Base-by-base conservation (phyloP, 2,888 invertebrate species). In the Zaprionus lineosus region DNA sequence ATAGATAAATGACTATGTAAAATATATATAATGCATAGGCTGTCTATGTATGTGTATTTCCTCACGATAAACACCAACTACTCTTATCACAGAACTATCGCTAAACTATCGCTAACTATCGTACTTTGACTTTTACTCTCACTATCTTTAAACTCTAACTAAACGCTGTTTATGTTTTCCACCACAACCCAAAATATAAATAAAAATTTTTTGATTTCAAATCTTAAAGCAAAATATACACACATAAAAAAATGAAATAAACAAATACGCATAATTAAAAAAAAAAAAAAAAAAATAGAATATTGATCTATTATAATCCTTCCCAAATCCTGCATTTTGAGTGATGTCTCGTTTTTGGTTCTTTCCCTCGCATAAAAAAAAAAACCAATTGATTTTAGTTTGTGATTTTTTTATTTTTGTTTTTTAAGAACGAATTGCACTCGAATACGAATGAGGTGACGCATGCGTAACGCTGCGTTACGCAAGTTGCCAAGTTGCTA, bases 31-130 rank as follows among this genome's bases (percentile, higher is more conserved):
- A 8, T 67, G 63, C 84, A 72, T 60, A 66, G 63, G 61, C 73
- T 69, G 75, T 83, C 56, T 74, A 85, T 82, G 85, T 82, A 82
- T 82, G 81, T 82, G 85, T 82, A 84, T 84, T 78, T 81, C 50
- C 50, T 53, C 37, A 21, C 43, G n/a, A n/a, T n/a, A n/a, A n/a
- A 48, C 29, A 18, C 36, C 11, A 21, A 43, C 26, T n/a, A 21
- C 51, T 52, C 40, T 21, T 41, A 18, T 41, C 58, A 44, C 48
- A 31, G 28, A 9, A 36, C 11, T 29, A 29, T 12, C 41, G 31
- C 28, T 15, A 12, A 46, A 15, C 46, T 65, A 36, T 65, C 33
- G 33, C 37, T 53, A 40, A 47, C 67, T 28, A 15, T 55, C 36
- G 39, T n/a, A 31, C 44, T 57, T 15, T 61, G 41, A 44, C 33